Base-by-base conservation (phyloP, 2,113 vertebrate species). In the Bufo bufo region DNA sequence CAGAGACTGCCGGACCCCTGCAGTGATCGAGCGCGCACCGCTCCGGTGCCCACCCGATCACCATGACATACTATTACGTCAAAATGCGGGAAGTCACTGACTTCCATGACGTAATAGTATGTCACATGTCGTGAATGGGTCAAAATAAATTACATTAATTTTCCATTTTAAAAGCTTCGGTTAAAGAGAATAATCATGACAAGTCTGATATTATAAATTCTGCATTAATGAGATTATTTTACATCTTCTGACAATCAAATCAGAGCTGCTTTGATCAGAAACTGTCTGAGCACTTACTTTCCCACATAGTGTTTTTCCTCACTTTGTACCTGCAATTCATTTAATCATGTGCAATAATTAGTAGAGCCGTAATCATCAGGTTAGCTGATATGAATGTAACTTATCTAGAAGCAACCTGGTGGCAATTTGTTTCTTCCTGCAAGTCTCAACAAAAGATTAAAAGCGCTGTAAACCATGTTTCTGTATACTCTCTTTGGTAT, bases 91-190 rank as follows among this genome's bases (percentile, higher is more conserved):
- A 33, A 33, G 33, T 33, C 33, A 33, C 33, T 33, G 33, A 33
- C 33, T 33, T 33, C 33, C 33, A 33, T 33, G 33, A 33, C 33
- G 33, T 33, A 33, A 33, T 33, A 33, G 33, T 33, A 33, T 33
- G 33, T 33, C 33, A 33, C 33, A 33, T 33, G 33, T 33, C 33
- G 33, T 0, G 33, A 33, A 33, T 33, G 33, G 77, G n/a, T 78
- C 58, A 87, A 87, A 79, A 87, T 87, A 87, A 87, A 87, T 87
- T 13, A 87, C 61, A 77, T 71, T 80, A 61, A 80, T 87, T 87
- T 87, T 87, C 61, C 77, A 87, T 87, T 80, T 69, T 58, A 80
- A 23, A 86, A 86, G 72, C 77, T 63, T 65, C 43, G 63, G 77
- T 69, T 87, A 56, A 77, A 86, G 50, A 69, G 77, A 87, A 87